Base-by-base conservation (phyloP, 2,113 vertebrate species). In the Dendropsophus ebraccatus region DNA sequence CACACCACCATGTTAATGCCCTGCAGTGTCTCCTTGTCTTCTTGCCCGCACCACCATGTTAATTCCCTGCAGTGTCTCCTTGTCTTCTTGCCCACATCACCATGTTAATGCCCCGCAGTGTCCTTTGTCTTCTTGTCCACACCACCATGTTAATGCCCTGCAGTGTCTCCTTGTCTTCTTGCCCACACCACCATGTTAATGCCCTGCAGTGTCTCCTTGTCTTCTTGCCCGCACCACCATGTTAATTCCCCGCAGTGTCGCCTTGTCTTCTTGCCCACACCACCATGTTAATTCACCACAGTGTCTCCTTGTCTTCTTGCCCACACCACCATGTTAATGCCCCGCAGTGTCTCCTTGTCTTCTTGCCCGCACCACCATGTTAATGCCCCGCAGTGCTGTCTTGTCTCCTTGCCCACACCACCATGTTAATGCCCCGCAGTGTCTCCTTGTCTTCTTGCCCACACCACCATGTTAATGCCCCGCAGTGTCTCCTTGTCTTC, bases 251-350 rank as follows among this genome's bases (percentile, higher is more conserved):
- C n/a, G n/a, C 69, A 73, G 5, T 45, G 19, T 21, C n/a, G 28
- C 21, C 3, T 45, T 45, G 35, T 73, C 35, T 23, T 41, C 37
- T 45, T 73, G 70, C 10, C 69, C 35, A 41, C 69, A 41, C 41
- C 32, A 28, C 47, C n/a, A 75, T 75, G 54, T 16, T 56, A 60
- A 79, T n/a, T n/a, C n/a, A n/a, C n/a, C n/a, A n/a, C 69, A 73
- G 5, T 45, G 19, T 21, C n/a, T 14, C 21, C 3, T 45, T 45
- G 35, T 73, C 35, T 23, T 41, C 37, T 45, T 73, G 70, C 10
- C 69, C 35, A 41, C 69, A 41, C 41, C 32, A 28, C 47, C n/a
- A 75, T 75, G 54, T 16, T 56, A 60, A 79, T n/a, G n/a, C n/a
- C n/a, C n/a, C n/a, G n/a, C 69, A 73, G 5, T 45, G 19, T 21